Base-by-base conservation (phyloP, 2,797 vertebrate species). In the Centroberyx gerrardi region DNA sequence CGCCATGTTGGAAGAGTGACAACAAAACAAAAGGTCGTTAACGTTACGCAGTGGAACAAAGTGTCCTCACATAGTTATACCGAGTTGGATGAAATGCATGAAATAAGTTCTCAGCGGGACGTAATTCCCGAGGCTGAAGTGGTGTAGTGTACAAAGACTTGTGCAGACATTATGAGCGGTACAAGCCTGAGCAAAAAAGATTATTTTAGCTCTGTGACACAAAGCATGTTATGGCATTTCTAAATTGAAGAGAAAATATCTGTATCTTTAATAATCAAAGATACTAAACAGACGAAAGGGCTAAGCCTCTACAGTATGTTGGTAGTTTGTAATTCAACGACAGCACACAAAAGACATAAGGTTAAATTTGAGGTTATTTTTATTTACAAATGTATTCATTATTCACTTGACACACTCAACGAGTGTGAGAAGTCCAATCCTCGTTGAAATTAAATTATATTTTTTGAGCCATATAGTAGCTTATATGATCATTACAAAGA, bases 401-500 rank as follows among this genome's bases (percentile, higher is more conserved):
- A 46, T 61, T 40, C 18, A 33, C 61, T 73, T 56, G 40, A 79
- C 74, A 61, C 33, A 17, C 15, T 44, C 7, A 2, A 48, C 49
- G 68, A 67, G 70, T 56, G 46, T 52, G 76, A 75, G 52, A 81
- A 64, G 58, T 59, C 40, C 38, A 62, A 28, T 81, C 68, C 74
- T 80, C 38, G 38, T 40, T 79, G 76, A 72, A 85, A 85, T 62
- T 64, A 13, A 85, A 86, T 87, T 62, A 64, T 75, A 78, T 81
- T 82, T 81, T 86, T 84, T 81, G 58, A 89, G 72, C 76, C 68
- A 28, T 70, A 58, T 46, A 72, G 63, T 49, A 83, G 75, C 78
- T 86, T 80, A 78, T 84, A 67, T 0, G 72, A 87, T 84, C 84
- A 90, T 90, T 88, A 78, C 70, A 66, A 73, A 75, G 48, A 89